Evolutionary conservation across 2,113 vertebrate genomes (phyloP).

Genomic region (Galemys pyrenaicus): DNA sequence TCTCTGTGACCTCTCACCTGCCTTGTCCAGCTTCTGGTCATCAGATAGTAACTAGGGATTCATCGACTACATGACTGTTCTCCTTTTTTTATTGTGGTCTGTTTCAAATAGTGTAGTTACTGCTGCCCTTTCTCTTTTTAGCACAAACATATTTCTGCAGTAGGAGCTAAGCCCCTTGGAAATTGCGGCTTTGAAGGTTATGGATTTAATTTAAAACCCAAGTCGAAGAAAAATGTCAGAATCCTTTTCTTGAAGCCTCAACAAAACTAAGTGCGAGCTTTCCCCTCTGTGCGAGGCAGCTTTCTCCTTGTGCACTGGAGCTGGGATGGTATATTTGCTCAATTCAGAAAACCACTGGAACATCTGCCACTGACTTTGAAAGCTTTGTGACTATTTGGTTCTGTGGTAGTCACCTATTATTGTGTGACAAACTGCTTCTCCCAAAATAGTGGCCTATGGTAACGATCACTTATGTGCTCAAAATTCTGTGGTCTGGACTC

Average conservation of each 20-base stretch:
- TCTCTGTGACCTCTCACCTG: neutral
- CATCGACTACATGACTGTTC: neutral
- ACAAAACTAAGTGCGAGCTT: neutral
- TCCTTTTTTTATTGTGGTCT: neutral
- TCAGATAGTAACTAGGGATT: neutral
- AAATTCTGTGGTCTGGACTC: neutral
- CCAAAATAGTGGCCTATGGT: neutral
- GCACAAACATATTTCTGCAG: neutral
- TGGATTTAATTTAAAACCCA: conserved; percentile 45
- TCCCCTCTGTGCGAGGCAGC: neutral
- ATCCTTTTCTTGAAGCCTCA: conserved; percentile 21
- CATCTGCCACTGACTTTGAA: neutral
- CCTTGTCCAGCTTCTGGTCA: neutral
- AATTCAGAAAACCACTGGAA: neutral
- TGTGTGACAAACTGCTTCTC: neutral
- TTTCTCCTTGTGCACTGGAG: neutral
- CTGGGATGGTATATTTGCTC: neutral
- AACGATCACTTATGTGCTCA: neutral
- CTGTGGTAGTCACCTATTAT: neutral
- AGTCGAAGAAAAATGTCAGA: conserved; percentile 31
- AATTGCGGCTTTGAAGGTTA: conserved; percentile 19
- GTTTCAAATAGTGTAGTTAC: neutral
- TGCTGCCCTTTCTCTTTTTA: neutral
- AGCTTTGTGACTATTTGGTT: neutral
- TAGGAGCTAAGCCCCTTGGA: neutral